These are phyloP conservation scores for Spizaetus ornatus DNA, from an alignment of 2,113 vertebrate species.

Conservation along the genomic window DNA sequence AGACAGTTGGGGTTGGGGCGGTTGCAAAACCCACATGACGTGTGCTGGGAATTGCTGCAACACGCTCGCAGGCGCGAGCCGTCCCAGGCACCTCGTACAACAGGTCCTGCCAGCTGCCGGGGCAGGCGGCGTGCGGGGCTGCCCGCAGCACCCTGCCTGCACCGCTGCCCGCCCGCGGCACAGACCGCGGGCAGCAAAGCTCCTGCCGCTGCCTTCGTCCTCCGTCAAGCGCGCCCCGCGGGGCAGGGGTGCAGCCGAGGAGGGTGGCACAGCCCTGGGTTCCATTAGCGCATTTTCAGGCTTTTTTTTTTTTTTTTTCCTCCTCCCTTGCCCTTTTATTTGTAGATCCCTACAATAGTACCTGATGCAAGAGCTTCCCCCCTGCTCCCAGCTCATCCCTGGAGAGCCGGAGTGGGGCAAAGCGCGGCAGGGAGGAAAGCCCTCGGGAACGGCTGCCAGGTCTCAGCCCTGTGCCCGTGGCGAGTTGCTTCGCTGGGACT, in stretches of 20 bases:
- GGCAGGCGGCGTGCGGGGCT: neutral
- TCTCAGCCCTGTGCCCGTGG: neutral
- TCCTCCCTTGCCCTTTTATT: neutral
- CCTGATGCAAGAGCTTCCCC: accelerated
- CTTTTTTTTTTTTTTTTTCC: too few relatives aligned
- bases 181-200: neutral
- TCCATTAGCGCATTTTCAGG: neutral
- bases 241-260: neutral
- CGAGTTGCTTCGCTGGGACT: neutral
- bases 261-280: neutral
- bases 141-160: neutral
- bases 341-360: neutral
- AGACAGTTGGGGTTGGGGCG: neutral
- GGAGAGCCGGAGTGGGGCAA: neutral
- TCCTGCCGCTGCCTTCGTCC: neutral
- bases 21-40: slow-evolving; percentile 48
- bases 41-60: slow-evolving; percentile 34
- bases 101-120: slow-evolving; percentile 40
- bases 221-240: accelerated
- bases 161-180: neutral
- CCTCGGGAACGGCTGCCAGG: neutral
- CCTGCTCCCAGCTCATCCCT: neutral
- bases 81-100: slow-evolving; percentile 44
- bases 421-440: accelerated
- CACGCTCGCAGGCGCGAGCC: neutral